phyloP scores from a whole-genome alignment of 2,113 vertebrate genomes.

The Chaetorhynchus papuensis region DNA sequence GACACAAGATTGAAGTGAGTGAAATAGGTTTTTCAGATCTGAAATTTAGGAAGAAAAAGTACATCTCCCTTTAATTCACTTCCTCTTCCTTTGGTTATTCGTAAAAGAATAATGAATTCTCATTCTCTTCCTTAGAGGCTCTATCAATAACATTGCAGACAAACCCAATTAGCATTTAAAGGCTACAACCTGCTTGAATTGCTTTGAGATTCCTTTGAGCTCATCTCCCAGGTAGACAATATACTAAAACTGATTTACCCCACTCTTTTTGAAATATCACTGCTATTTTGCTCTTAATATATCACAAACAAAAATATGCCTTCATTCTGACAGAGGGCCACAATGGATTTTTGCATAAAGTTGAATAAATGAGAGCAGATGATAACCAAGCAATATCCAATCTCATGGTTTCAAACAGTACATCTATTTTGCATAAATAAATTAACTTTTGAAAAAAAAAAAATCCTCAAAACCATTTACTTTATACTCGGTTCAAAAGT shows the following conservation, averaged over 20 bases:
- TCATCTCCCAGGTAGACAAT: constrained; percentile 16
- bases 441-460: constrained; percentile 18
- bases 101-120: background rate
- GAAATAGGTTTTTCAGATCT: background rate
- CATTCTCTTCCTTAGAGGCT: background rate
- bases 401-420: background rate
- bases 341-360: background rate
- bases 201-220: background rate
- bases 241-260: constrained; percentile 27
- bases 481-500: background rate
- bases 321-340: background rate
- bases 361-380: background rate
- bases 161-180: constrained; percentile 28
- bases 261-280: background rate
- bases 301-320: constrained; percentile 28
- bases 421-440: constrained; percentile 5
- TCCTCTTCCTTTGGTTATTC: background rate
- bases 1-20: background rate
- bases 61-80: background rate
- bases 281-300: background rate
- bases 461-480: background rate
- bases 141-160: constrained; percentile 30
- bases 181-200: constrained; percentile 8
- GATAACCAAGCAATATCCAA: background rate
- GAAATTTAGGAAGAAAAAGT: background rate